Evolutionary conservation across 2,888 invertebrate species (phyloP), one percentile per base, ranked within the genome.

Genomic region (Epistrophe grossulariae): DNA sequence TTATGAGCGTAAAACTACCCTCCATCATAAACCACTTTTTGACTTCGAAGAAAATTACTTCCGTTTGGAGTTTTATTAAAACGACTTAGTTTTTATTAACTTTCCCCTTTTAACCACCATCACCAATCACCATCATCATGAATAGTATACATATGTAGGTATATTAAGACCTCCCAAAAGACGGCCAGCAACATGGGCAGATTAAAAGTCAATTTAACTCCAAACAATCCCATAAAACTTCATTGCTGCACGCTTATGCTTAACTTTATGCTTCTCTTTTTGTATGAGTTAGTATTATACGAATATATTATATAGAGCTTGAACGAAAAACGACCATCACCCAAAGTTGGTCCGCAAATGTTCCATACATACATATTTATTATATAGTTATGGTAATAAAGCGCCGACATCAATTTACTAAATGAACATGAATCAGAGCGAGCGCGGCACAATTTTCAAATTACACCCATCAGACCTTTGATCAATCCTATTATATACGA

Each of bases 141-240:
- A 3, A 31, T 31, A 0, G 31, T 4, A 31, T 31, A 5, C 5
- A 31, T 31, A 35, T 35, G 9, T 35, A 35, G 4, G 15, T 24
- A 11, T 55, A 4, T 24, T 28, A 62, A 28, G 40, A 40, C 40
- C 24, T 10, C 28, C 52, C 24, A 6, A 50, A 52, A 24, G 35
- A n/a, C n/a, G n/a, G n/a, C 52, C 68, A 55, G 24, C 55, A 55
- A 28, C 40, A 70, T 70, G 70, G 59, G 28, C 73, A 73, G 64
- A 87, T 82, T 82, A 82, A 87, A 87, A 87, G 79, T 57, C 82
- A 79, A 82, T 87, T 79, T 82, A 82, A 82, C 78, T 87, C 71
- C 74, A 82, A 87, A 76, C 82, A 87, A 82, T 74, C 79, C 57
- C 70, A 87, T 87, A 74, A 76, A 87, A 82, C 71, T 82, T 76